Evolutionary conservation across 2,888 invertebrate genomes (phyloP).

Genomic region (Tetropium fuscum): DNA sequence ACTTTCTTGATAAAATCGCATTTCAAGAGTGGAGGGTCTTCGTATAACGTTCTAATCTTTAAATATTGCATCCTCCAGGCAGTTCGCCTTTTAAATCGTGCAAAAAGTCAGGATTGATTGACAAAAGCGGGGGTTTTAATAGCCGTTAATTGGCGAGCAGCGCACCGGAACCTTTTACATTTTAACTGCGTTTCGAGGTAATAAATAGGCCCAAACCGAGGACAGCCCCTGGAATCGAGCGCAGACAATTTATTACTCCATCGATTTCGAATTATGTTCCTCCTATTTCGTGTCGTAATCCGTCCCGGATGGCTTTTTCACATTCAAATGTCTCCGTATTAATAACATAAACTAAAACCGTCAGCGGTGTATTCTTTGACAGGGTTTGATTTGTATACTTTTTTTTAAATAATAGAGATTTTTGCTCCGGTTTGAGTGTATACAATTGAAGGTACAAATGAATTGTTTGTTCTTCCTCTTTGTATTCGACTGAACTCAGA

Average conservation of each 20-base stretch:
- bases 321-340: constrained; percentile 43
- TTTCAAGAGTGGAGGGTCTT: too few relatives aligned
- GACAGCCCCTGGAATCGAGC: constrained; percentile 39
- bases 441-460: neutral
- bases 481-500: neutral
- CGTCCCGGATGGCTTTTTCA: constrained; percentile 39
- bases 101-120: constrained; percentile 22
- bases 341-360: constrained; percentile 32
- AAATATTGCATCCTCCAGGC: too few relatives aligned
- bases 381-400: constrained; percentile 1
- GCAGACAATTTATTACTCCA: constrained; percentile 56
- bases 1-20: too few relatives aligned
- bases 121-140: constrained; percentile 29
- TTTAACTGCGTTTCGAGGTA: constrained; percentile 28
- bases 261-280: constrained; percentile 57
- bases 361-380: neutral
- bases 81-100: too few relatives aligned
- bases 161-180: constrained; percentile 30
- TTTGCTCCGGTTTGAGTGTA: neutral
- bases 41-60: too few relatives aligned
- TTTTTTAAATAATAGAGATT: constrained; percentile 1
- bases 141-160: constrained; percentile 30
- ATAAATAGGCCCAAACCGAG: constrained; percentile 30
- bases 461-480: constrained; percentile 7
- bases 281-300: constrained; percentile 55